Evolutionary conservation across 1,140 invertebrate species (phyloP).

Genomic region (Neodiprion fabricii): DNA sequence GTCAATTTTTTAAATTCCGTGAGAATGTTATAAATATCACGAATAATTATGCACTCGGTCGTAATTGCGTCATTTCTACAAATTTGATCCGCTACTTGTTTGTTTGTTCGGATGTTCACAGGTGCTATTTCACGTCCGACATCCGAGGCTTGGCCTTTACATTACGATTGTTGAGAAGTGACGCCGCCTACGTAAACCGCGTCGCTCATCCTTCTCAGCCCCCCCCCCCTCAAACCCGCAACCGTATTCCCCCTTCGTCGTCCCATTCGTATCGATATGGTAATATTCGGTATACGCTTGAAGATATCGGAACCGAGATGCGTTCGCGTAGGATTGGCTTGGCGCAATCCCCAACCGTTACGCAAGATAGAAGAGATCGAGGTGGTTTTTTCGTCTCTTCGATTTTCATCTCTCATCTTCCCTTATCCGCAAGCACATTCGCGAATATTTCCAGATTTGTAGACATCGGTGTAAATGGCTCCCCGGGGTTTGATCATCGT

Average conservation of each 20-base stretch:
- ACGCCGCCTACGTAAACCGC: neutral
- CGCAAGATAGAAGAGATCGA: neutral
- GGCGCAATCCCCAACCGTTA: neutral
- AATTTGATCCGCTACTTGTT: too few species aligned
- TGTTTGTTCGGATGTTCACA: too few species aligned
- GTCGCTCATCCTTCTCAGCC: neutral
- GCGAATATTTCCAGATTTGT: slow-evolving; percentile 3
- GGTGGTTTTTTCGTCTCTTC: neutral
- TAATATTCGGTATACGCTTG: neutral
- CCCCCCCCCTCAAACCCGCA: neutral
- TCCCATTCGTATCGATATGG: neutral
- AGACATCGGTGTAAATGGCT: neutral
- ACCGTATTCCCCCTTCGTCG: too few species aligned
- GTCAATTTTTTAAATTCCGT: too few species aligned
- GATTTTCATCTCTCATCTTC: neutral
- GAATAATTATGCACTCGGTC: too few species aligned
- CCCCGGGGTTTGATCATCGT: neutral
- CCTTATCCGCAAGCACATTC: neutral
- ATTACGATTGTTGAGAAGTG: neutral
- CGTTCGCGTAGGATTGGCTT: neutral
- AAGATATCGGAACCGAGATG: neutral
- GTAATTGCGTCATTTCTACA: too few species aligned
- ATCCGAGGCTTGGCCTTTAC: too few species aligned
- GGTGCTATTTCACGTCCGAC: too few species aligned
- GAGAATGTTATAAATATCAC: too few species aligned